A percentile compares a stretch with the other conserved stretches of the same genome.
Evolutionary conservation across 2,888 invertebrate genomes (phyloP).

Genomic region (Apodemia duryi): DNA sequence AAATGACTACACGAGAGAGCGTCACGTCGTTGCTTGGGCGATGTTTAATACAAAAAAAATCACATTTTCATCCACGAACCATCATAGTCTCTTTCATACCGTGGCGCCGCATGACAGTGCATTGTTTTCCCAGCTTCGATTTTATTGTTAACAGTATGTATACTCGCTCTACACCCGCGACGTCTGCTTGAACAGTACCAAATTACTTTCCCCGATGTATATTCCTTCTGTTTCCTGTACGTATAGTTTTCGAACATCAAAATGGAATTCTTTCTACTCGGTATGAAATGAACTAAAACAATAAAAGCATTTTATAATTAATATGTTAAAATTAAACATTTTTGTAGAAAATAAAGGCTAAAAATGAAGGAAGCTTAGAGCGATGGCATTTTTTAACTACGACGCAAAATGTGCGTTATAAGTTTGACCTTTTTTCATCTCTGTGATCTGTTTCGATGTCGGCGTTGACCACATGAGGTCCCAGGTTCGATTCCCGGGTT

Average conservation of each 20-base stretch:
- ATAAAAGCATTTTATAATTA: not conserved
- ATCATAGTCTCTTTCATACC: slow-evolving; percentile 30
- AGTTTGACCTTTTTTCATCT: too few relatives aligned
- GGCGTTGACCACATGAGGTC: too few relatives aligned
- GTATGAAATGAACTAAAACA: not conserved
- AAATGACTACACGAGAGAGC: too few relatives aligned
- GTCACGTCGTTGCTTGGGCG: too few relatives aligned
- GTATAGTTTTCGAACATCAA: slow-evolving; percentile 16
- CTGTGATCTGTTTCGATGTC: too few relatives aligned
- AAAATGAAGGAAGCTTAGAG: too few relatives aligned
- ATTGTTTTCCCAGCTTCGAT: slow-evolving; percentile 20
- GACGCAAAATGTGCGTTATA: too few relatives aligned
- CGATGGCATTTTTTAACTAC: too few relatives aligned
- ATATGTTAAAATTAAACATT: not conserved
- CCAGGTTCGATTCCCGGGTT: too few relatives aligned
- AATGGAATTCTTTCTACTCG: not conserved
- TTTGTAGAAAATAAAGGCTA: too few relatives aligned
- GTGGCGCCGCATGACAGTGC: slow-evolving; percentile 31
- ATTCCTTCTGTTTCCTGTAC: slow-evolving; percentile 24
- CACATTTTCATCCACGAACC: not conserved
- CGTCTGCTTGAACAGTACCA: slow-evolving; percentile 34
- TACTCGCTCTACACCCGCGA: slow-evolving; percentile 29
- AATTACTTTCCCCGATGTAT: slow-evolving; percentile 25
- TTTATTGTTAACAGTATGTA: slow-evolving; percentile 22
- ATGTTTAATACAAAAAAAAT: too few relatives aligned